phyloP scores from a whole-genome alignment of 1,140 invertebrate species.

The Phthorimaea operculella region DNA sequence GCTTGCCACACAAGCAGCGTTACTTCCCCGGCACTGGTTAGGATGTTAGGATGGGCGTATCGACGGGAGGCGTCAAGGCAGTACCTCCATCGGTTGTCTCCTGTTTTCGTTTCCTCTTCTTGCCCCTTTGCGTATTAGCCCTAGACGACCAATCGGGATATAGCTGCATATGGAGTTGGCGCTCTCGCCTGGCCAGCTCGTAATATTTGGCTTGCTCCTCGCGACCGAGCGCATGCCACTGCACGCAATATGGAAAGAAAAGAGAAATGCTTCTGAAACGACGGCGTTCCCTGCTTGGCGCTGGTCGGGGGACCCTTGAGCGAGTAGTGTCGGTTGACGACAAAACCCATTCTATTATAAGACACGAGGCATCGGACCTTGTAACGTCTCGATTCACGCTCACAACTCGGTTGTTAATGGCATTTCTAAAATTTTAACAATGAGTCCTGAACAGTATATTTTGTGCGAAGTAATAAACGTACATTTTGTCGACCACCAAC shows the following conservation, averaged over 20 bases:
- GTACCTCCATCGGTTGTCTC: slow-evolving; percentile 96
- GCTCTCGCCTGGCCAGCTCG: slow-evolving; percentile 97
- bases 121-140: slow-evolving; percentile 96
- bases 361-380: no score
- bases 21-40: neutral
- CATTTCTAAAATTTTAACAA: no score
- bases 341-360: neutral
- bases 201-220: slow-evolving; percentile 99
- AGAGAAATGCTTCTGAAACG: slow-evolving; percentile 56
- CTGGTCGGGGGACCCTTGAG: slow-evolving; percentile 22
- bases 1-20: neutral
- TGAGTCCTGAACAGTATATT: no score
- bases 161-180: slow-evolving; percentile 98
- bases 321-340: neutral
- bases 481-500: neutral
- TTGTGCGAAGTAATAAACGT: neutral
- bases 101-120: slow-evolving; percentile 99
- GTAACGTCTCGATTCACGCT: no score
- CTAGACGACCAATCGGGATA: slow-evolving; percentile 99
- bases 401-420: no score
- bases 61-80: slow-evolving; percentile 43
- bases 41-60: slow-evolving; percentile 10
- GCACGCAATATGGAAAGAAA: slow-evolving; percentile 68
- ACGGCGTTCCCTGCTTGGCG: slow-evolving; percentile 45
- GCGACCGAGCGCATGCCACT: slow-evolving; percentile 99